These are phyloP conservation scores for Mormyrops boulengeri DNA, from an alignment of 2,797 vertebrate species.

Conservation along the genomic window DNA sequence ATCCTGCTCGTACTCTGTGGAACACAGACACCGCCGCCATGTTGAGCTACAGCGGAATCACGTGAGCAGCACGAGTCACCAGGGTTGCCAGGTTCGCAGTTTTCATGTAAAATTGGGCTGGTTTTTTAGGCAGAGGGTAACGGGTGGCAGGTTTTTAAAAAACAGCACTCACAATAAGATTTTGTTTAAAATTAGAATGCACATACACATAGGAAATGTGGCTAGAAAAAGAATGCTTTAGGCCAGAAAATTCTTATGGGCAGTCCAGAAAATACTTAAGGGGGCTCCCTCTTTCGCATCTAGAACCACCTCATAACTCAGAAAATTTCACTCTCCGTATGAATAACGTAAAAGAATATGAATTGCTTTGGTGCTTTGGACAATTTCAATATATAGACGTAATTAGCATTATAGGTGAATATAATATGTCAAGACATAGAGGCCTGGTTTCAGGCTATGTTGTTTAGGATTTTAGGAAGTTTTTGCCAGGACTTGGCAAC, in stretches of 20 bases:
- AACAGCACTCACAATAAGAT: not conserved
- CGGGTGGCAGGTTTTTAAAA: not conserved
- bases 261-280: not conserved
- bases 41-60: constrained; percentile 37
- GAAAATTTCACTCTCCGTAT: not conserved
- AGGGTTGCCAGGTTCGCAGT: not conserved
- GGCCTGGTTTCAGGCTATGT: not conserved
- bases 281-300: not conserved
- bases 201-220: not conserved
- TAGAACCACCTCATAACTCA: not conserved
- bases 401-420: not conserved
- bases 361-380: not conserved
- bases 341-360: not conserved
- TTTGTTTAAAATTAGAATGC: not conserved
- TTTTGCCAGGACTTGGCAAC: not conserved
- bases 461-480: not conserved
- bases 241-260: not conserved
- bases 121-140: not conserved
- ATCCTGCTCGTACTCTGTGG: constrained; percentile 61
- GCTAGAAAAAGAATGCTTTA: not conserved
- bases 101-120: not conserved
- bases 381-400: not conserved
- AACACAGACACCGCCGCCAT: constrained; percentile 63
- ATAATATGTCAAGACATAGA: not conserved
- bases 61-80: constrained; percentile 39